phyloP scores from a whole-genome alignment of 2,113 vertebrate genomes.

The Myanophis thanlyinensis region DNA sequence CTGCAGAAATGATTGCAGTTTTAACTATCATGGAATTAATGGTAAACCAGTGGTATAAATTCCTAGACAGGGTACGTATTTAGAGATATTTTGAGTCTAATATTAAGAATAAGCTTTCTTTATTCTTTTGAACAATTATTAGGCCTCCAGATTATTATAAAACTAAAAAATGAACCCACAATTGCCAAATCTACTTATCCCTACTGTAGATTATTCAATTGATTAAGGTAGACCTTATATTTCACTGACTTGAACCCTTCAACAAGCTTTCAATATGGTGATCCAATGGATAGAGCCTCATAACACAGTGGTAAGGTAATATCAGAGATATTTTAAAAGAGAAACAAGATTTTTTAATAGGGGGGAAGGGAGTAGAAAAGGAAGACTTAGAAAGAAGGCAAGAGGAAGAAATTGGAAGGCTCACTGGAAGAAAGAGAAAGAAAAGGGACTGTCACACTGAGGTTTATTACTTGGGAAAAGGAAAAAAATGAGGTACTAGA shows the following conservation, averaged over 20 bases:
- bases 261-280: background rate
- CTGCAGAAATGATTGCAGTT: background rate
- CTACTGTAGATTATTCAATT: background rate
- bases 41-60: background rate
- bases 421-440: background rate
- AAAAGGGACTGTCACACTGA: background rate
- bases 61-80: background rate
- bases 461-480: background rate
- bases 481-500: background rate
- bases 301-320: background rate
- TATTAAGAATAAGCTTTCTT: background rate
- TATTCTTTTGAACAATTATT: slow-evolving; percentile 23
- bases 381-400: background rate
- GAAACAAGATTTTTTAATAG: background rate
- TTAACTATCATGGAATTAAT: background rate
- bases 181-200: background rate
- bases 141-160: background rate
- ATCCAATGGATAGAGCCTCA: background rate
- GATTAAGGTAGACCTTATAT: background rate
- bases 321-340: background rate
- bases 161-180: background rate
- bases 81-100: background rate
- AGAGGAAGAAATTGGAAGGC: background rate
- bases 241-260: background rate
- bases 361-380: background rate